Evolutionary conservation across 2,888 invertebrate species (phyloP).

Genomic region (Onthophagus sagittarius): DNA sequence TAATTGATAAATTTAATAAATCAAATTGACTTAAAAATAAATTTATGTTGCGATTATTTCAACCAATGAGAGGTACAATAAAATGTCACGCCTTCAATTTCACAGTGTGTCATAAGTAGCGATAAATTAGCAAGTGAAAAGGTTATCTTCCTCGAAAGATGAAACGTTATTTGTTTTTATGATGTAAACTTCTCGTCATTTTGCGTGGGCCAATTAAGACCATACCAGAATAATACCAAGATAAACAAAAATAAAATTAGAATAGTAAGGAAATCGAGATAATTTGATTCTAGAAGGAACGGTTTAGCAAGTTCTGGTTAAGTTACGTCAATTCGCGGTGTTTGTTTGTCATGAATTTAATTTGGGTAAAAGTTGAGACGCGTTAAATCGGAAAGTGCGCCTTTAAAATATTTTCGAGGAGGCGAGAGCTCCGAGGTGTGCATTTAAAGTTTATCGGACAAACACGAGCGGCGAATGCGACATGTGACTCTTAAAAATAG

Average conservation of each 20-base stretch:
- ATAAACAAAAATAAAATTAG: not conserved
- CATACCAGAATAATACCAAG: too few species aligned
- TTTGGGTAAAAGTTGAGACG: not conserved
- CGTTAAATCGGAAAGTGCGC: not conserved
- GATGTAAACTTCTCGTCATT: not conserved
- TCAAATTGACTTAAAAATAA: not conserved
- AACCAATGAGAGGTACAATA: not conserved
- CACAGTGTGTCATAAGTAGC: not conserved
- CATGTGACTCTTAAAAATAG: not conserved
- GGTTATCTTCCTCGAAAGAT: not conserved
- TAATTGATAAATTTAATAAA: not conserved
- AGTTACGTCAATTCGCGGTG: not conserved
- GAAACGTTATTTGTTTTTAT: not conserved
- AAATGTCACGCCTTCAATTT: not conserved
- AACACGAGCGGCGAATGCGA: not conserved
- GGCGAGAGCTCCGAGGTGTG: not conserved
- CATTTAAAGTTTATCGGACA: not conserved
- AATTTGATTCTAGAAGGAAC: too few species aligned
- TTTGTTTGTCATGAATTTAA: not conserved
- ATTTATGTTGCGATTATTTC: not conserved
- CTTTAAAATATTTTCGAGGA: not conserved
- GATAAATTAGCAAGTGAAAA: not conserved
- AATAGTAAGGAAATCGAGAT: not conserved
- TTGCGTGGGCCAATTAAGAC: not conserved
- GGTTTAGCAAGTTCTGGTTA: not conserved